phyloP scores from a whole-genome alignment of 2,113 vertebrate species.

The Lutjanus erythropterus region DNA sequence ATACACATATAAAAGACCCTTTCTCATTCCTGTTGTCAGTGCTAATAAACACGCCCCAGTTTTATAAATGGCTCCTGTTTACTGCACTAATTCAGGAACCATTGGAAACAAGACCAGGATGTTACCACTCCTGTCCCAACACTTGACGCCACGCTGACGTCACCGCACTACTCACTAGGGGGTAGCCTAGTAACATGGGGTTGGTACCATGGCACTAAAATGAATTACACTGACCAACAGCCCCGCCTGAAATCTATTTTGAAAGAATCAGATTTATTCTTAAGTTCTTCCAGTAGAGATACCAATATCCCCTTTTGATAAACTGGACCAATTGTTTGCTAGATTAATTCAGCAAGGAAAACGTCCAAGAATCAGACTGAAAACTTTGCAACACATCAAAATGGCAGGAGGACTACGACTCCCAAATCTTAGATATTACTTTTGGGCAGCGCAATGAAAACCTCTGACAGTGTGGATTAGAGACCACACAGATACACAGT shows the following conservation, averaged over 20 bases:
- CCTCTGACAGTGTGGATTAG: too few relatives aligned
- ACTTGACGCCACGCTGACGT: background rate
- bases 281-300: too few relatives aligned
- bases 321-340: too few relatives aligned
- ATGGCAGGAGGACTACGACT: too few relatives aligned
- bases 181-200: background rate
- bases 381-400: too few relatives aligned
- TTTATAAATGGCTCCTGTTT: conserved; percentile 2
- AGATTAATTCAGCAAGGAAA: too few relatives aligned
- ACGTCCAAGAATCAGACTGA: too few relatives aligned
- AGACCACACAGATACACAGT: too few relatives aligned
- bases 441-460: too few relatives aligned
- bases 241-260: background rate
- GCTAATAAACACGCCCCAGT: conserved; percentile 8
- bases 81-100: conserved; percentile 11
- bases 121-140: background rate
- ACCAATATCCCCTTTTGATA: too few relatives aligned
- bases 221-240: background rate
- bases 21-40: conserved; percentile 3
- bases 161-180: background rate
- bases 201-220: background rate
- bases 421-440: too few relatives aligned
- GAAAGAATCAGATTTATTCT: too few relatives aligned
- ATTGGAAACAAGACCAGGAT: background rate
- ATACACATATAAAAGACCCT: background rate